Percentiles rank a stretch among this genome's conserved stretches.
These are phyloP conservation scores for Echeneis naucrates DNA, from an alignment of 2,797 vertebrate species.

Conservation along the genomic window DNA sequence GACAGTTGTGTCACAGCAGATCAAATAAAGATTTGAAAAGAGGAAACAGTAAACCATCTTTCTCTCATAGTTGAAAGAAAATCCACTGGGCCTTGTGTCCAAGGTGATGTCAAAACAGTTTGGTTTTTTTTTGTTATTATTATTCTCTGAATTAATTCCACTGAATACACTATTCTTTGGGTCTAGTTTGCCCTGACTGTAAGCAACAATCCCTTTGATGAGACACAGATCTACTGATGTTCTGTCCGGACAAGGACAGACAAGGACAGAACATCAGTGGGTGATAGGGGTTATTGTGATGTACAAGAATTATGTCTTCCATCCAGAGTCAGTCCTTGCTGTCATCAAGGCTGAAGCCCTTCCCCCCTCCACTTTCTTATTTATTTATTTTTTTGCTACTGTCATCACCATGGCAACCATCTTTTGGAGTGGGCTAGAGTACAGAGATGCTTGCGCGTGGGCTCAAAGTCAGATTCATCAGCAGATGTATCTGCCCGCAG, in stretches of 20 bases:
- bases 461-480: constrained; percentile 35
- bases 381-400: not conserved
- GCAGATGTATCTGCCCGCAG: constrained; percentile 53
- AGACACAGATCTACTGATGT: not conserved
- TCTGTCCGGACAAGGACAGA: not conserved
- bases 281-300: constrained; percentile 26
- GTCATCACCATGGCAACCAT: constrained; percentile 59
- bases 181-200: not conserved
- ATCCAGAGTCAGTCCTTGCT: constrained; percentile 43
- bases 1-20: constrained; percentile 2
- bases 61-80: constrained; percentile 2
- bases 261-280: not conserved
- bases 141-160: not conserved
- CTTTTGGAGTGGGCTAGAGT: constrained; percentile 32
- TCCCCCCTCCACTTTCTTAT: too few species aligned
- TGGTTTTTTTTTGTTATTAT: too few species aligned
- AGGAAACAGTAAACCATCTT: not conserved
- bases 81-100: not conserved
- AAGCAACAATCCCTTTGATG: not conserved
- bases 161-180: not conserved
- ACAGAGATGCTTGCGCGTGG: constrained; percentile 29
- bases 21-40: constrained; percentile 13
- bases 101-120: constrained; percentile 9
- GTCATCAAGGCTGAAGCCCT: constrained; percentile 32
- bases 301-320: constrained; percentile 29